Conservation (phyloP, 2,113 vertebrate genomes). For the Cryptoleucopteryx plumbea region DNA sequence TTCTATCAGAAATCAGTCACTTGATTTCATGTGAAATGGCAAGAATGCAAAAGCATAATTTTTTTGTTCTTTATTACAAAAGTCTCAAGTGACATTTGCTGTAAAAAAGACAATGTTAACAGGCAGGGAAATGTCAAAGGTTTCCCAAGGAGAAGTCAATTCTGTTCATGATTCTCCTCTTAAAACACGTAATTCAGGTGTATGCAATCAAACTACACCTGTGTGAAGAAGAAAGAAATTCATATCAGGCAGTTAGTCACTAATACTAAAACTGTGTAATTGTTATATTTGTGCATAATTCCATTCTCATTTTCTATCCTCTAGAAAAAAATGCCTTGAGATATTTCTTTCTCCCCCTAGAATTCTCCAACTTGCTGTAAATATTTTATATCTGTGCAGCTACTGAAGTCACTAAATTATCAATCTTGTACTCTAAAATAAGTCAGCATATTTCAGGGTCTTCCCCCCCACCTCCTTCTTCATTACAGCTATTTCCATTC, state of each 20-base stretch:
- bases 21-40: slow-evolving; percentile 27
- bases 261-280: neutral
- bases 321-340: neutral
- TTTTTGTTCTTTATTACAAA: neutral
- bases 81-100: slow-evolving; percentile 29
- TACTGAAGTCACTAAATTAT: neutral
- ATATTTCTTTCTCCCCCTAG: neutral
- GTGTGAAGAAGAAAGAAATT: neutral
- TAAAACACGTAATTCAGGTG: neutral
- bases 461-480: neutral
- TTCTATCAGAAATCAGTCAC: neutral
- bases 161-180: neutral
- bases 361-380: neutral
- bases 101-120: neutral
- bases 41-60: neutral
- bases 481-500: slow-evolving; percentile 2
- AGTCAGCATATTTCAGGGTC: neutral
- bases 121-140: slow-evolving; percentile 16
- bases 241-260: neutral
- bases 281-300: neutral
- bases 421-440: neutral
- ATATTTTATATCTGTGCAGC: neutral
- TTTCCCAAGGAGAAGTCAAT: neutral
- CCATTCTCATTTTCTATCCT: neutral
- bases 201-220: neutral